phyloP scores from a whole-genome alignment of 1,140 invertebrate species.

The Diabrotica virgifera region DNA sequence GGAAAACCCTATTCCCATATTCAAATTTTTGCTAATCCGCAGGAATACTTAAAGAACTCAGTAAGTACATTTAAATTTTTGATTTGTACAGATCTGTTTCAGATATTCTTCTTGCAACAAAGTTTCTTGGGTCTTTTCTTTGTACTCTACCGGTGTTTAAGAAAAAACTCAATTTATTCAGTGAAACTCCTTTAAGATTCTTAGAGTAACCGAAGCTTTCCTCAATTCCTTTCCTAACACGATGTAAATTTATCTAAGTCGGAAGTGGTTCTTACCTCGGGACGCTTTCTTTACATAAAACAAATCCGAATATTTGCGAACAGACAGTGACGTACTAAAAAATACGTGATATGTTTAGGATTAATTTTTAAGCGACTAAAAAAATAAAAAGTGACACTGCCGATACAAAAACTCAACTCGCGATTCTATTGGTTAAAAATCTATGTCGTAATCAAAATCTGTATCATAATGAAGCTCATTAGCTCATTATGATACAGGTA shows the following conservation, averaged over 20 bases:
- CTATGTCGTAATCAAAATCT: no score
- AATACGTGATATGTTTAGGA: no score
- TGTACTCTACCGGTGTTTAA: not conserved
- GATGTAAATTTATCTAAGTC: slow-evolving; percentile 20
- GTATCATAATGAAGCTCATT: no score
- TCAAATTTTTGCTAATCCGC: no score
- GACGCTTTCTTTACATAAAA: slow-evolving; percentile 12
- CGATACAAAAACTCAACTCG: no score
- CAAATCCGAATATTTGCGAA: slow-evolving; percentile 16
- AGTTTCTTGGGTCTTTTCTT: slow-evolving; percentile 1
- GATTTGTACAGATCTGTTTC: not conserved
- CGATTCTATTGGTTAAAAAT: no score
- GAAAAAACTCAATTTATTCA: slow-evolving; percentile 3
- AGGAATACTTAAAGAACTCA: no score
- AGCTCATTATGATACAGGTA: no score
- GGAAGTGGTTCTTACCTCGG: slow-evolving; percentile 15
- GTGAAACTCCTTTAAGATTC: slow-evolving; percentile 1
- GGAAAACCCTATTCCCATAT: no score
- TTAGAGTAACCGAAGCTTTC: slow-evolving; percentile 7
- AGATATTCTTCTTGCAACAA: not conserved
- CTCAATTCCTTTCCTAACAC: slow-evolving; percentile 10
- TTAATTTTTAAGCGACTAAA: no score
- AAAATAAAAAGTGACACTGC: no score
- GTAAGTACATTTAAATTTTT: not conserved
- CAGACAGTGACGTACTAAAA: not conserved